Percentiles rank a stretch among this genome's conserved stretches.
Conservation (phyloP, 92 coral and sea anemone species). For the Umimayanthus chanpuru region DNA sequence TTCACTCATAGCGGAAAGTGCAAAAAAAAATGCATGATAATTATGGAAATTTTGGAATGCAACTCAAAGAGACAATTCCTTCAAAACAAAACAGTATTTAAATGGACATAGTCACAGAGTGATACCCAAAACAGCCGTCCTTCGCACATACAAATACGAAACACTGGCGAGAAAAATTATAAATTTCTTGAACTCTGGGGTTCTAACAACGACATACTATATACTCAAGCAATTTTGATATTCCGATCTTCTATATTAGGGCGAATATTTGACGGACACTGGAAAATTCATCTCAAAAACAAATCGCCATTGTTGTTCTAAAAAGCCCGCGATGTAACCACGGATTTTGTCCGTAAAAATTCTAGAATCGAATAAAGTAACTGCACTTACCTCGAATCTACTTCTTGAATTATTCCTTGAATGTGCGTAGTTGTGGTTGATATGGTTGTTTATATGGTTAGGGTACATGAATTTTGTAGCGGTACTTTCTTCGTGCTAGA, state of each 20-base stretch:
- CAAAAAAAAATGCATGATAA: slow-evolving; percentile 7
- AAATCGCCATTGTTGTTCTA: slow-evolving; percentile 49
- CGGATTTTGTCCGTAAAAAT: slow-evolving; percentile 45
- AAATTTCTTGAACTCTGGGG: neutral
- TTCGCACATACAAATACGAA: slow-evolving; percentile 27
- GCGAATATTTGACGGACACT: neutral
- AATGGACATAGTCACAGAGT: slow-evolving; percentile 43
- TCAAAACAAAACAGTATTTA: slow-evolving; percentile 61
- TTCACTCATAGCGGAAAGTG: slow-evolving; percentile 4
- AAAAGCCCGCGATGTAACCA: slow-evolving; percentile 41
- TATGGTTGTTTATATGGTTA: slow-evolving; percentile 86
- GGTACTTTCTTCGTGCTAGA: slow-evolving; percentile 47
- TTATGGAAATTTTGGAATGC: slow-evolving; percentile 51
- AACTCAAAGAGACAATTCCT: slow-evolving; percentile 63
- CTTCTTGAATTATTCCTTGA: slow-evolving; percentile 92
- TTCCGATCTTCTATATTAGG: slow-evolving; percentile 1
- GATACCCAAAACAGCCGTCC: slow-evolving; percentile 35
- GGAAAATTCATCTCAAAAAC: slow-evolving; percentile 51
- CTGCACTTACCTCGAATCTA: slow-evolving; percentile 93
- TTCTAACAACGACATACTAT: slow-evolving; percentile 21
- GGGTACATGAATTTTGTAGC: slow-evolving; percentile 95
- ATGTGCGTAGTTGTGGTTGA: slow-evolving; percentile 80
- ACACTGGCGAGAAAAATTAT: neutral
- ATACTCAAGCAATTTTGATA: neutral
- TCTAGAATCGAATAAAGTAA: slow-evolving; percentile 28